Conservation (phyloP, 2,888 invertebrate genomes). For the Blera fallax region DNA sequence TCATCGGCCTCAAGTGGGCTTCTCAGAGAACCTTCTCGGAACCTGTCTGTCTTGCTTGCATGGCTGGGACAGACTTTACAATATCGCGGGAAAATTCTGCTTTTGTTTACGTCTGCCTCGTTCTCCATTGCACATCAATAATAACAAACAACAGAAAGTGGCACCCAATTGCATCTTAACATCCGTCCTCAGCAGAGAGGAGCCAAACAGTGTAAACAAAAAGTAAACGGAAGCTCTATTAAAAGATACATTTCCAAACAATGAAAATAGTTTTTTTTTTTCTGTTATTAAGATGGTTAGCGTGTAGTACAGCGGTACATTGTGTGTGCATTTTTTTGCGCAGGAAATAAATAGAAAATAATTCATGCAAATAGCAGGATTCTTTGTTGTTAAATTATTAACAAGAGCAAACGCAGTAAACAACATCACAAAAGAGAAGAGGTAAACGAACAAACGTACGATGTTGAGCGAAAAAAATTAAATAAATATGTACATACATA, state of each 20-base stretch:
- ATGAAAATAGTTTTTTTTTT: constrained; percentile 5
- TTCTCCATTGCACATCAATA: not conserved
- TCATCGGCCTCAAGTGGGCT: not conserved
- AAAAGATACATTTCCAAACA: constrained; percentile 43
- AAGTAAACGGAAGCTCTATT: not conserved
- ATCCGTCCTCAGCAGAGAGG: not conserved
- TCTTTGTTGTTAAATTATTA: not conserved
- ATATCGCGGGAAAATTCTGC: not conserved
- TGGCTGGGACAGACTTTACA: not conserved
- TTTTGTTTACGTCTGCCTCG: constrained; percentile 27
- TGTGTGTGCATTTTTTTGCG: constrained; percentile 32
- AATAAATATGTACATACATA: too few species aligned
- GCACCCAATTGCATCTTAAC: not conserved
- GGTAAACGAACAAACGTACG: not conserved
- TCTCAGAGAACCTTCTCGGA: not conserved
- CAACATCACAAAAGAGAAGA: not conserved
- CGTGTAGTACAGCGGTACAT: not conserved
- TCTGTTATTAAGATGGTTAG: too few species aligned
- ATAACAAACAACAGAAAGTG: not conserved
- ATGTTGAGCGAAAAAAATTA: not conserved
- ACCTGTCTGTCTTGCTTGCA: not conserved
- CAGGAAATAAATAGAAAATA: constrained; percentile 39
- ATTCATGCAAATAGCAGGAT: constrained; percentile 20
- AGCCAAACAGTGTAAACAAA: constrained; percentile 18
- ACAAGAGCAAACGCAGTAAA: not conserved